Base-by-base conservation (phyloP, 2,888 invertebrate species). In the Trissonchulus sp. region DNA sequence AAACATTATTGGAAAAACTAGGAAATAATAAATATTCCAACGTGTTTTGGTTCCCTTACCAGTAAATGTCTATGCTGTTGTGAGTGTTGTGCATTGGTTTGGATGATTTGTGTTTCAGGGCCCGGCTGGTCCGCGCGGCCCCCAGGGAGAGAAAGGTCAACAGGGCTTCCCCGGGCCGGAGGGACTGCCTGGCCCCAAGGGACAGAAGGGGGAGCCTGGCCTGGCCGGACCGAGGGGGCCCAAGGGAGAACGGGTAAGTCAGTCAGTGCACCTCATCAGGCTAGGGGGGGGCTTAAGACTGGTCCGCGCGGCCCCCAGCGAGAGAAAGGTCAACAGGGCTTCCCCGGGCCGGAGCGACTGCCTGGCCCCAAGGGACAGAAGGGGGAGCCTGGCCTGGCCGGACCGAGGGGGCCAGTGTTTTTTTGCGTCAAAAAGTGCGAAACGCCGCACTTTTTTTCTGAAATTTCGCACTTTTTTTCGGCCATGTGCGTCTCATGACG, bases 311-410 rank as follows among this genome's bases (percentile, higher is more conserved):
- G 94, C 8, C 89, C 89, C 0, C 81, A 81, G 63, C 86, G 86
- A 48, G 79, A 81, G 30, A 90, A 89, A 84, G 93, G 94, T 77
- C 88, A 90, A 78, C 89, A 89, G 63, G 94, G 94, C 65, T 93
- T 91, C 84, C 90, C 91, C 35, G 94, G 94, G 34, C 88, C 89
- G 33, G 93, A 93, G 87, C 94, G 94, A 63, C 89, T 91, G n/a
- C 88, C 90, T 79, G 94, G 94, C 23, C 89, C 92, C 0, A 94
- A 93, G 86, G 94, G 94, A 68, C 90, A 90, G 79, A 94, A 93
- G 86, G 95, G 94, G 77, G 92, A 92, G 81, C 88, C 90, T 63
- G 94, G 94, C 30, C 90, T 90, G 38, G 88, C 90, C 79, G 94
- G 94, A 73, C 90, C 90, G 2, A 88, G 90, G 76, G 94, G 94